Evolutionary conservation across 2,888 invertebrate species (phyloP).

Genomic region (Papilio demoleus): DNA sequence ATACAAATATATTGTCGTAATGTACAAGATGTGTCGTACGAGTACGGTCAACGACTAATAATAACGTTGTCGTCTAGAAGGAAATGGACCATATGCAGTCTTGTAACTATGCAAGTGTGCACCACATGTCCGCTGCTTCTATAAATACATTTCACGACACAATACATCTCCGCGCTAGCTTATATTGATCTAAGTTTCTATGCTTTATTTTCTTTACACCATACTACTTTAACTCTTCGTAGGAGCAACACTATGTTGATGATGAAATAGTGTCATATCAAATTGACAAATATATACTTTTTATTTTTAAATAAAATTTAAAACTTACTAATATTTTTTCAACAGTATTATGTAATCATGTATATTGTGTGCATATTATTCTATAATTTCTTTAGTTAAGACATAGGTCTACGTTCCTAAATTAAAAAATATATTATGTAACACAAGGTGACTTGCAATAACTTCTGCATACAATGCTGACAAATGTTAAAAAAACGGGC

Average conservation of each 20-base stretch:
- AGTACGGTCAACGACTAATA: conserved; percentile 35
- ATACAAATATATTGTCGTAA: conserved; percentile 9
- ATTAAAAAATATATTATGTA: neutral
- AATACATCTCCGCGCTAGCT: conserved; percentile 22
- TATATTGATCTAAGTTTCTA: neutral
- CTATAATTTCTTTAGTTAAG: too few species aligned
- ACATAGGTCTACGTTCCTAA: too few species aligned
- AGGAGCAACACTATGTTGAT: too few species aligned
- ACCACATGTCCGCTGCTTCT: conserved; percentile 47
- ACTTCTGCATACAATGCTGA: conserved; percentile 37
- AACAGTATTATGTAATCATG: too few species aligned
- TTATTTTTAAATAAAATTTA: too few species aligned
- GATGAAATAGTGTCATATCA: too few species aligned
- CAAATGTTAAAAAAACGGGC: conserved; percentile 37
- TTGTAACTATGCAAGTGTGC: conserved; percentile 48
- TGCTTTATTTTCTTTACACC: neutral
- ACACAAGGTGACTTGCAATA: conserved; percentile 32
- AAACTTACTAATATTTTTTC: too few species aligned
- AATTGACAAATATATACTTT: too few species aligned
- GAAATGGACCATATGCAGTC: conserved; percentile 39
- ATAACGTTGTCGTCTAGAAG: conserved; percentile 39
- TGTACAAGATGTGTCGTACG: conserved; percentile 4
- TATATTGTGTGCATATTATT: too few species aligned
- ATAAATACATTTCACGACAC: conserved; percentile 34
- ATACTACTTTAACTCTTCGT: too few species aligned